Base-by-base conservation (phyloP, 2,888 invertebrate genomes). In the Scaptomyza reducta region DNA sequence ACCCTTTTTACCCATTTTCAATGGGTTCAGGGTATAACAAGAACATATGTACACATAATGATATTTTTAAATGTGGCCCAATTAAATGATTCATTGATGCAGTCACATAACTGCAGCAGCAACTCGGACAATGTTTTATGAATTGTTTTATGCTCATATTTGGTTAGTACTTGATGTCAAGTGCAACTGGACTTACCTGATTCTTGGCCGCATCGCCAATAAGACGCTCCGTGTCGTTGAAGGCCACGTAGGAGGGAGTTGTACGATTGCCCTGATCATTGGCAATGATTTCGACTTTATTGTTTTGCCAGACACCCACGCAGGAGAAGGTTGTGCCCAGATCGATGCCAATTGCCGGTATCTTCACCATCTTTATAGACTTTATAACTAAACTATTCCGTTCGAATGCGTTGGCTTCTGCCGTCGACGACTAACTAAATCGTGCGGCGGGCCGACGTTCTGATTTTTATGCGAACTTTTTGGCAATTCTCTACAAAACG, bases 241-340 rank as follows among this genome's bases (percentile, higher is more conserved):
- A 97, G 6, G 96, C 96, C 51, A 97, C 97, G 92, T 96, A 97
- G 73, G 96, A 96, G 47, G 97, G 97, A 51, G 97, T 97, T 10
- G 96, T 97, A 54, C 97, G 93, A 91, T 97, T 97, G 70, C 97
- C 97, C 92, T 97, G 96, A 90, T 97, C 96, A 90, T 97, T 97
- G 62, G 97, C 96, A 89, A 97, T 96, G 90, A 96, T 96, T 90
- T 96, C 96, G 68, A 96, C 96, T 90, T 95, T 95, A 64, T 95
- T 95, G 89, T 96, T 94, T 89, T 96, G 95, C 94, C 95, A 96
- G n/a, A 96, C 96, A 81, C 96, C 96, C 47, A 96, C 96, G 89
- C 96, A 96, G 35, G 96, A 97, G 91, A 96, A 97, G 7, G 97
- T 97, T 38, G 97, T 97, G 83, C 97, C 97, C 90, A 97, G 93